These are phyloP conservation scores for Odontomyia ornata DNA, from an alignment of 2,888 invertebrate genomes.

Conservation along the genomic window DNA sequence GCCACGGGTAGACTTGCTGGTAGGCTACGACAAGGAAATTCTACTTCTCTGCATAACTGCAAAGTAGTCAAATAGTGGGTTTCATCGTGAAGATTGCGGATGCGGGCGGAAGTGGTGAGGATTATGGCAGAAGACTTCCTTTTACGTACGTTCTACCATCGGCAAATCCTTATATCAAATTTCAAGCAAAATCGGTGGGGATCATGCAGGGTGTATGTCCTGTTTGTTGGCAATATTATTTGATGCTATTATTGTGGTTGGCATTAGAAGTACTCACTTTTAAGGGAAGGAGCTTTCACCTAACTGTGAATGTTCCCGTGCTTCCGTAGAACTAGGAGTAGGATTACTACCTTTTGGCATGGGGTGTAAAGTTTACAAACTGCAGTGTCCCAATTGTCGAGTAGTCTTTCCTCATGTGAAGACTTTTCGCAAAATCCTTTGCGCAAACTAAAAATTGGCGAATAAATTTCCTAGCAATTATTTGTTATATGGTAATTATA, in stretches of 20 bases:
- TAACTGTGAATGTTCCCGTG: too few relatives aligned
- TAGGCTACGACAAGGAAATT: background rate
- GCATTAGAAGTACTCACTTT: background rate
- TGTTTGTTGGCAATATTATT: background rate
- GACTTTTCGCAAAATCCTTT: background rate
- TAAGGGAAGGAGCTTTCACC: too few relatives aligned
- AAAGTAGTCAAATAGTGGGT: constrained; percentile 27
- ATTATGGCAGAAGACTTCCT: background rate
- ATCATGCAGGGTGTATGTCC: background rate
- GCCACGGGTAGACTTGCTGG: background rate
- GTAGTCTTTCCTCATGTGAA: background rate
- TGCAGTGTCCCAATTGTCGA: constrained; percentile 21
- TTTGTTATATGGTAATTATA: background rate
- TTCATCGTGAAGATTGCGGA: background rate
- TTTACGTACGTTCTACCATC: background rate
- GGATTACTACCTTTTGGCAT: background rate
- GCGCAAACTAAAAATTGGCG: background rate
- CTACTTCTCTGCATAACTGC: constrained; percentile 12
- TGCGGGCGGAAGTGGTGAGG: background rate
- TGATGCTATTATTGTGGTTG: background rate
- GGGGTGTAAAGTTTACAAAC: constrained; percentile 19
- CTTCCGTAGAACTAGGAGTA: background rate
- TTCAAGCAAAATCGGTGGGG: background rate
- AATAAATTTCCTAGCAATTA: background rate
- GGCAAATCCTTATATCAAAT: background rate